A percentile compares a stretch with the other conserved stretches of the same genome.
Conservation (phyloP, 1,140 invertebrate species). For the Drosophila ananassae region DNA sequence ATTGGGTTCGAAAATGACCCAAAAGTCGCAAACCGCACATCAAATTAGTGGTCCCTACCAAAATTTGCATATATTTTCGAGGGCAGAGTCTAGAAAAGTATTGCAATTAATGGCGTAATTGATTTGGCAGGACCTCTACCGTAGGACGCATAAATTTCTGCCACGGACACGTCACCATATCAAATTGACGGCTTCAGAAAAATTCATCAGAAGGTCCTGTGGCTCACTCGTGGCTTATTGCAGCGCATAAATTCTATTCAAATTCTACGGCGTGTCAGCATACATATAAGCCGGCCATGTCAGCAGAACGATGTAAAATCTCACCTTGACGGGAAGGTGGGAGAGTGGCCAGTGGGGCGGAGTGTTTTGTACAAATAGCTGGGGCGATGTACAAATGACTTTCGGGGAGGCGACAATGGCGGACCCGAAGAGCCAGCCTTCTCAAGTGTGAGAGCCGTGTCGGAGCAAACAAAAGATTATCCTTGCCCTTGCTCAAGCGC, state of each 20-base stretch:
- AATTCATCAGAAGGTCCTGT: background rate
- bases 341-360: background rate
- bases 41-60: conserved; percentile 36
- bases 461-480: conserved; percentile 77
- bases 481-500: conserved; percentile 68
- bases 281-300: conserved; percentile 50
- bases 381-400: conserved; percentile 54
- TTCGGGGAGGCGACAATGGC: conserved; percentile 10
- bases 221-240: conserved; percentile 39
- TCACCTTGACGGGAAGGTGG: background rate
- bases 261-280: conserved; percentile 57
- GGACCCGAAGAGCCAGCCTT: conserved; percentile 25
- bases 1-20: conserved; percentile 17
- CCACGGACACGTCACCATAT: conserved; percentile 24
- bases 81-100: conserved; percentile 5
- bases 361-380: conserved; percentile 35
- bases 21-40: conserved; percentile 43
- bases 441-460: conserved; percentile 56
- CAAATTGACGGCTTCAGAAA: conserved; percentile 20
- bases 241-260: conserved; percentile 69
- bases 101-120: conserved; percentile 69
- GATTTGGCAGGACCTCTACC: conserved; percentile 34
- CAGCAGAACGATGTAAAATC: conserved; percentile 41
- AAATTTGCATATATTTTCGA: conserved; percentile 13
- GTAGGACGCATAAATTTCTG: conserved; percentile 54